These are phyloP conservation scores for Xyliphius kryptos DNA, from an alignment of 2,113 vertebrate species.

Conservation along the genomic window DNA sequence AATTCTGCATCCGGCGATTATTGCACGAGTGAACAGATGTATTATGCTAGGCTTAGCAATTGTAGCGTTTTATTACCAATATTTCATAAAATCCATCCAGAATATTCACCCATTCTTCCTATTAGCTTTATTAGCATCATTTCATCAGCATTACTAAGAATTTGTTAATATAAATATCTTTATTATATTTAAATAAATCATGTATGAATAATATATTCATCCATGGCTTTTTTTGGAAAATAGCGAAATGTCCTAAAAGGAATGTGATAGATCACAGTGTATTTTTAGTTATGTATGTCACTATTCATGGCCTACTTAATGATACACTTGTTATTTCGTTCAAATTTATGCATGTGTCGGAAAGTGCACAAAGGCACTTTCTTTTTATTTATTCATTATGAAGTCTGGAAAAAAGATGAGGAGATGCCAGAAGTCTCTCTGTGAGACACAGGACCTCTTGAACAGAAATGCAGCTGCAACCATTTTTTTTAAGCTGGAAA, in stretches of 20 bases:
- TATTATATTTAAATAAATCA: background rate
- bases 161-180: background rate
- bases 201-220: background rate
- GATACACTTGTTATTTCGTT: slow-evolving; percentile 20
- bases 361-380: slow-evolving; percentile 14
- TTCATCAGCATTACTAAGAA: background rate
- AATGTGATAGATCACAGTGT: background rate
- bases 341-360: slow-evolving; percentile 16
- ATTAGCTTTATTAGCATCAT: background rate
- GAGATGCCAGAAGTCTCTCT: slow-evolving; percentile 2
- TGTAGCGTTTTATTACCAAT: background rate
- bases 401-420: background rate
- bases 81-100: background rate
- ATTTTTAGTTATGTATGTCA: slow-evolving; percentile 10
- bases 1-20: background rate
- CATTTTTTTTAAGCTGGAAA: background rate
- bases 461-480: slow-evolving; percentile 23
- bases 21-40: background rate
- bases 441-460: background rate
- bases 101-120: background rate
- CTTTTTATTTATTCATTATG: slow-evolving; percentile 13
- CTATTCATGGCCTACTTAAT: slow-evolving; percentile 12
- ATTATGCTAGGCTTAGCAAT: background rate
- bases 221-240: background rate
- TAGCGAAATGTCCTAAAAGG: background rate